phyloP scores from a whole-genome alignment of 1,140 invertebrate genomes.

The Aphidius ervi region DNA sequence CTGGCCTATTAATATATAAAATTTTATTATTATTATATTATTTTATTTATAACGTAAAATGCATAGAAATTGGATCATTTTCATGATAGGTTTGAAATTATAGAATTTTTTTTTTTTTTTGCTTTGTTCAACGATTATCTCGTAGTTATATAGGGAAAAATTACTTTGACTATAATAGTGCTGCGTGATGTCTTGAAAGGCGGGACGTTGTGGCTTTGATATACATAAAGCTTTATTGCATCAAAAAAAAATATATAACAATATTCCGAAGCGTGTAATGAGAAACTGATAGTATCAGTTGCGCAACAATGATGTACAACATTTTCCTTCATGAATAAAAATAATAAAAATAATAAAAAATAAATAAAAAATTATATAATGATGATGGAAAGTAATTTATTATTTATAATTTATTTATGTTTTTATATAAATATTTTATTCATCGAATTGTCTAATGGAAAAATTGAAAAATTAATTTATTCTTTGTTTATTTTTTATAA shows the following conservation, averaged over 20 bases:
- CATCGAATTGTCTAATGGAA: too few relatives aligned
- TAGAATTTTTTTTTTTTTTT: background rate
- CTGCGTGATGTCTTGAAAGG: background rate
- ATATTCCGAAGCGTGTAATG: constrained; percentile 32
- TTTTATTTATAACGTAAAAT: constrained; percentile 6
- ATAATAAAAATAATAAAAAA: too few relatives aligned
- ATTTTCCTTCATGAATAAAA: too few relatives aligned
- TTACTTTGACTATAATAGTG: constrained; percentile 24
- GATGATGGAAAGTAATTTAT: too few relatives aligned
- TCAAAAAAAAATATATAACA: constrained; percentile 30
- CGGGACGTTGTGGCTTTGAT: too few relatives aligned
- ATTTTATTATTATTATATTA: background rate
- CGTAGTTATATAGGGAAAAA: constrained; percentile 28
- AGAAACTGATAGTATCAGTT: constrained; percentile 37
- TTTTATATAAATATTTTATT: too few relatives aligned
- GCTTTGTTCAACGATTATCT: constrained; percentile 31
- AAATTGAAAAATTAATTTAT: too few relatives aligned
- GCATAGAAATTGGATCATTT: constrained; percentile 34
- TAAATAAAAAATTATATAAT: too few relatives aligned
- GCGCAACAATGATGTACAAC: background rate
- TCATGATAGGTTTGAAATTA: constrained; percentile 24
- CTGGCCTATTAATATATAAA: too few relatives aligned
- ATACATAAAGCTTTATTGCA: background rate
- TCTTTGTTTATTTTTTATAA: too few relatives aligned
- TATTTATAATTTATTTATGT: too few relatives aligned